Conservation (phyloP, 2,113 vertebrate species). For the Pelmatolapia mariae region DNA sequence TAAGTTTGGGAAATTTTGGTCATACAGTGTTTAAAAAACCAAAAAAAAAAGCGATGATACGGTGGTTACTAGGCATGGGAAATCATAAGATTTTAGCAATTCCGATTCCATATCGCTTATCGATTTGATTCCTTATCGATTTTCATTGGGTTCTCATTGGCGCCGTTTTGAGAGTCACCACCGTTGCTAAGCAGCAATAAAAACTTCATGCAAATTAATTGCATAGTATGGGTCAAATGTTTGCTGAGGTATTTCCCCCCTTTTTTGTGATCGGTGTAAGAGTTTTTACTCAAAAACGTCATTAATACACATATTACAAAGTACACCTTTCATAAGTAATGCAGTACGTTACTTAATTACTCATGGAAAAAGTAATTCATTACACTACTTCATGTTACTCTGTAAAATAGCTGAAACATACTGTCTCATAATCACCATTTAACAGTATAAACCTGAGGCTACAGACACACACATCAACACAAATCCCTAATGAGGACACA, state of each 20-base stretch:
- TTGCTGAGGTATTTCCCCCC: too few relatives aligned
- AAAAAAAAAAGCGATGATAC: fast-evolving
- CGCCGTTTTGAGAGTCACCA: background rate
- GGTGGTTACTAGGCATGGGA: fast-evolving
- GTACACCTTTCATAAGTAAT: background rate
- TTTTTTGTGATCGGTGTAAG: too few relatives aligned
- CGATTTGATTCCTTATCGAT: background rate
- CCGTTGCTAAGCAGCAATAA: background rate
- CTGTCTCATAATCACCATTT: background rate
- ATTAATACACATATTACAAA: background rate
- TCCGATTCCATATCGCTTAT: background rate
- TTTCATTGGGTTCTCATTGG: background rate
- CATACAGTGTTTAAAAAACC: background rate
- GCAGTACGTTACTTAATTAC: background rate
- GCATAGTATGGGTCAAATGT: too few relatives aligned
- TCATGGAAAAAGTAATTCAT: background rate
- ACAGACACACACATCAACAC: background rate
- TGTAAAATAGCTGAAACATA: background rate
- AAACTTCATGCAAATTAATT: too few relatives aligned
- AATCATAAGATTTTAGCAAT: fast-evolving
- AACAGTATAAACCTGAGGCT: background rate
- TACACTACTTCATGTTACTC: background rate
- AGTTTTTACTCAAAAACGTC: fast-evolving
- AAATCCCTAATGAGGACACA: background rate
- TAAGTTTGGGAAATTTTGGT: background rate